Percentiles rank a stretch among this genome's conserved stretches.
Conservation (phyloP, 1,140 invertebrate genomes). For the Drosophila biarmipes region DNA sequence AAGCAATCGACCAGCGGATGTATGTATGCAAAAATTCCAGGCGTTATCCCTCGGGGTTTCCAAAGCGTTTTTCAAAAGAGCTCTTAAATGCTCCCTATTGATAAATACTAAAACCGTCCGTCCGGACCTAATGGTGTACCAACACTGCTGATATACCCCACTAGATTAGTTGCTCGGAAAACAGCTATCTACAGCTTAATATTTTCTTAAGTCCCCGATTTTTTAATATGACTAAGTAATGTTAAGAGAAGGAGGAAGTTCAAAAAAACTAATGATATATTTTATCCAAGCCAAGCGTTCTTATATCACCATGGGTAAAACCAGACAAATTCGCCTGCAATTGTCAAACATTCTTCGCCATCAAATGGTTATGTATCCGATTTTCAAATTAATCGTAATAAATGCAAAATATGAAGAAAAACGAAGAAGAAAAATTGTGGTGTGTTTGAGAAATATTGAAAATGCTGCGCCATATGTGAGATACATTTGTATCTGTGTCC, state of each 20-base stretch:
- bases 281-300: no score
- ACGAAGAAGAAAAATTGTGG: conserved; percentile 10
- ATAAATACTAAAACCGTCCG: neutral
- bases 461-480: conserved; percentile 47
- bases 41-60: conserved; percentile 1
- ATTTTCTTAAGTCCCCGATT: neutral
- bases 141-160: neutral
- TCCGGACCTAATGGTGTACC: neutral
- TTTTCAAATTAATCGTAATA: conserved; percentile 44
- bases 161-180: neutral
- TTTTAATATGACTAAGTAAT: neutral
- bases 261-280: conserved; percentile 3
- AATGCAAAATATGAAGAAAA: conserved; percentile 38
- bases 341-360: conserved; percentile 25
- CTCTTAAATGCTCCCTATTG: neutral
- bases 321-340: neutral
- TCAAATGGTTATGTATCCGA: conserved; percentile 17
- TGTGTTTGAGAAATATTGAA: conserved; percentile 38
- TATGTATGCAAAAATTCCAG: neutral
- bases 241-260: conserved; percentile 8
- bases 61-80: neutral
- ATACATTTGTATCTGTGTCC: conserved; percentile 39
- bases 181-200: neutral
- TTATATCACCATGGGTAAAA: conserved; percentile 18
- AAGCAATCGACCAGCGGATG: conserved; percentile 5